Evolutionary conservation across 64 coral and sea anemone species (phyloP), one percentile per base, ranked within the genome.

Genomic region (Catalaphyllia jardinei): DNA sequence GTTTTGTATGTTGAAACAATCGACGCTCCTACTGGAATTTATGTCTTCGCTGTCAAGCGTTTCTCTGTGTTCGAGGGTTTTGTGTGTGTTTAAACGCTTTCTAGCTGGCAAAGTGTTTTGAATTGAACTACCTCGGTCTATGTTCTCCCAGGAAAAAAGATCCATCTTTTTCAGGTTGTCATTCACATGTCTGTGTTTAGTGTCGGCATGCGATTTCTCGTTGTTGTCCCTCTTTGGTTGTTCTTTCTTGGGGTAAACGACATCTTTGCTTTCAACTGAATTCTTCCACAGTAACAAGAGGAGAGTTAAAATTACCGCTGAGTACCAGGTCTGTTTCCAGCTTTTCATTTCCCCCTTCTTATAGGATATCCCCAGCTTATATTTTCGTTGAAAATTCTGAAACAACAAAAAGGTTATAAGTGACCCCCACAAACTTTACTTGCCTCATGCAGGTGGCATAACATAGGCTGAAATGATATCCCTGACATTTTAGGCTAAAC

Each of bases 11-110:
- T 71, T 8, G 4, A 5, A 19, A 28, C 81, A 85, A 46, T 85
- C 39, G 11, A 13, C 67, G 28, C 71, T 39, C 31, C 69, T 35
- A 71, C 81, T 85, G 2, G 81, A 51, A 16, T 85, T 85, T 11
- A 85, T 85, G 14, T 71, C 62, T n/a, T 71, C 81, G 3, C 33
- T 29, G 35, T 52, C 67, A 20, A 85, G 15, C 49, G 39, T 85
- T 22, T 49, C 24, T 71, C 63, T 51, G 22, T 85, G 8, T 38
- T 35, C 4, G 12, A 13, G 10, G 20, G 24, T 15, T 27, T 85
- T 69, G 22, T 69, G 65, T 3, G 28, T 35, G 17, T 33, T 63
- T n/a, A n/a, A 10, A 77, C 19, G 17, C 20, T 16, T 19, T 16
- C n/a, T 9, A 22, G 62, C 10, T 85, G 39, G 63, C 4, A 24